These are phyloP conservation scores for Antigone vipio DNA, from an alignment of 2,113 vertebrate genomes.

Conservation along the genomic window DNA sequence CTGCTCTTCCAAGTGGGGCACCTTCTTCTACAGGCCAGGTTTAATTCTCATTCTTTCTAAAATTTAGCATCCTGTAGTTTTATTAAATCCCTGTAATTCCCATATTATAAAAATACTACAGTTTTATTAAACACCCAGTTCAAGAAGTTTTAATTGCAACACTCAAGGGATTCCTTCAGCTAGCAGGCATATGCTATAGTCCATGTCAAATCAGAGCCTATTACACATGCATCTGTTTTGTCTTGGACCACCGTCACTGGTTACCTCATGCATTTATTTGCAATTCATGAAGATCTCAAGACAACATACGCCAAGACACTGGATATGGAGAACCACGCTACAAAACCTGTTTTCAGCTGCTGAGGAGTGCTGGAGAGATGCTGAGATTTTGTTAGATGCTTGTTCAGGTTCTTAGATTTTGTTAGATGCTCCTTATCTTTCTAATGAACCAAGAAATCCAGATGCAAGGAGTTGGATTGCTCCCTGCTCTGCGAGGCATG, in stretches of 20 bases:
- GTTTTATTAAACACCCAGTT: background rate
- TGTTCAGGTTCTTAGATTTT: background rate
- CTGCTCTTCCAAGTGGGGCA: background rate
- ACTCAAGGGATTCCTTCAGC: background rate
- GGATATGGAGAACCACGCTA: background rate
- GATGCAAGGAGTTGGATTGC: background rate
- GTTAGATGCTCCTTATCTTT: background rate
- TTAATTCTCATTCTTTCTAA: background rate
- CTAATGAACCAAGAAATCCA: background rate
- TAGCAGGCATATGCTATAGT: background rate
- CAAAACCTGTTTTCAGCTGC: background rate
- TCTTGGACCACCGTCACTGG: background rate
- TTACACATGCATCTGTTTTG: background rate
- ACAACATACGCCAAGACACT: background rate
- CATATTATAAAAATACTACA: background rate
- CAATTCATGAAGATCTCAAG: background rate
- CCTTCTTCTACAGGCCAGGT: background rate
- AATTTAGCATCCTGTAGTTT: background rate
- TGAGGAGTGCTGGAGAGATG: background rate
- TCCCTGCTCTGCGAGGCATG: background rate
- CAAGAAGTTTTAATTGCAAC: background rate
- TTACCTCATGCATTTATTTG: background rate
- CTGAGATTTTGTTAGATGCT: background rate
- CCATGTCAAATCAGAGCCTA: background rate
- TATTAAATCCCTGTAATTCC: background rate